Base-by-base conservation (phyloP, 2,888 invertebrate genomes). In the Schrankia costaestrigalis region DNA sequence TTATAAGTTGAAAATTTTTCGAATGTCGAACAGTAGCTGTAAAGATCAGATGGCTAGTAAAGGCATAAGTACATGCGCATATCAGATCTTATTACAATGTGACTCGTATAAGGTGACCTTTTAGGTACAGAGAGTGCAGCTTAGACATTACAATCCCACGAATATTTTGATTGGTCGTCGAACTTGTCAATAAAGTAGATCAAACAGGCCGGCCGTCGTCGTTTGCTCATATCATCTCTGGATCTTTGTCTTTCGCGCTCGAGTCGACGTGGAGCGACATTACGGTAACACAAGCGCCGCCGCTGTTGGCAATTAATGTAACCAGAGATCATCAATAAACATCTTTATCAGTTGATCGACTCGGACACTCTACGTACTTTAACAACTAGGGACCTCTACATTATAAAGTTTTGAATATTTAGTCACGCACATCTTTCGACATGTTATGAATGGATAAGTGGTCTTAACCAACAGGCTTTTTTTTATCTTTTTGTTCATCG, bases 311-410 rank as follows among this genome's bases (percentile, higher is more conserved):
- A 85, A 85, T 86, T 86, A 86, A 82, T 79, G 82, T 74, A 71
- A 71, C 76, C 66, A 71, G 82, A 82, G 82, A 86, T 85, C 85
- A 86, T 86, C 82, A 86, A 84, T 86, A 85, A 83, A 82, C 78
- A 80, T 71, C 76, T 83, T 85, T 84, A 87, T 87, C 86, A 81
- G 78, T 80, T 79, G 81, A 87, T 87, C 86, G 74, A 66, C 65
- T 68, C 69, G 73, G 83, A 82, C 82, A 77, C 68, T 65, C 61
- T 53, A 64, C 62, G 75, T 71, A 73, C 76, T 78, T 75, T 77
- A 51, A 78, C 72, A 72, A 72, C 78, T 71, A 75, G 71, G 70
- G 66, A 63, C 72, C 73, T 56, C 60, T 66, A 67, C 61, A 63
- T 72, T 74, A 75, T 73, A 66, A 60, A 75, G 63, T 76, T 76